Evolutionary conservation across 2,888 invertebrate species (phyloP), one percentile per base, ranked within the genome.

Genomic region (Agonum fuliginosum): DNA sequence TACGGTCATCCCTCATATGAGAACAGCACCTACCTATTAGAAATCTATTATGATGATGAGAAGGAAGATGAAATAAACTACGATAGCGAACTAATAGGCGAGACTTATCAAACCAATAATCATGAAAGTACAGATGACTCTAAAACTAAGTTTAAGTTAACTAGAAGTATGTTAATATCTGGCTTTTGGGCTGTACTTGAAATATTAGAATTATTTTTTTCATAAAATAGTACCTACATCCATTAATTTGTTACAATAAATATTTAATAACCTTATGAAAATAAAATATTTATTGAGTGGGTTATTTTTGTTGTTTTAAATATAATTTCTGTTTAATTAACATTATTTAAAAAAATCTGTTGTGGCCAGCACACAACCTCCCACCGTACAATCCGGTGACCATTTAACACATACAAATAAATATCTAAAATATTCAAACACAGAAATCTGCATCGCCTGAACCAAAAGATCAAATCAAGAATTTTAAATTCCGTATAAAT

Each of bases 1-100:
- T 80, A 79, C 46, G 80, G 80, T 10, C 74, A 79, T 41, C 79
- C 79, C 2, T 78, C 79, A 6, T 76, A 79, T 12, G 78, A 76
- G 22, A 75, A 65, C 37, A 78, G 79, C 51, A 78, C 71, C 4
- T 80, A 78, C 69, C 75, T 77, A 30, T 65, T 80, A 41, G 78
- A 74, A n/a, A 79, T 79, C 8, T 75, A 78, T 12, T 75, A 67
- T 14, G 67, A 75, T 48, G 27, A 27, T 20, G 65, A 48, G 14
- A 67, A 46, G n/a, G 67, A 75, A 27, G 75, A 75, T 22, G 65
- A 75, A 20, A 1, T 41, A 6, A 67, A 67, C 20, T 67, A 67
- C 20, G 41, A 46, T 4, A 48, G 24, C 14, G 67, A 67, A n/a
- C 6, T 54, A 12, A 17, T 62, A 62, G 17, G 27, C 17, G 58